Evolutionary conservation across 2,888 invertebrate genomes (phyloP), one percentile per base, ranked within the genome.

Genomic region (Enchytraeus crypticus): DNA sequence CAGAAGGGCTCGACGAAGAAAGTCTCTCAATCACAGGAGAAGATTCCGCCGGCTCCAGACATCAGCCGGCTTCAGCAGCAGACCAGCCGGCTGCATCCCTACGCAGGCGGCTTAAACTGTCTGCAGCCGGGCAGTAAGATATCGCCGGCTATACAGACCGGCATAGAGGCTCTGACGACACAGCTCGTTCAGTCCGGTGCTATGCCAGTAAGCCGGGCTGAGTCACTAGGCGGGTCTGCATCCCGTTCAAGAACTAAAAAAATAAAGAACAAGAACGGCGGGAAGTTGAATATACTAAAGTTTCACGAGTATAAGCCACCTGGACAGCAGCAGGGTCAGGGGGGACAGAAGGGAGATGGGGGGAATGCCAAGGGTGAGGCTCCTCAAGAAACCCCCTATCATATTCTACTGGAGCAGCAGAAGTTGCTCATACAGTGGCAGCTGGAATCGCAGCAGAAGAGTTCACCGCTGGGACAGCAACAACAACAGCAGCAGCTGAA

Each of bases 401-500:
- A 62, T 29, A 57, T 65, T 8, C 38, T 68, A 59, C 83, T 96
- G 65, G 90, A 95, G 74, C 96, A 96, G 75, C 96, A 96, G 77
- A 93, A 93, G 76, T 81, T 96, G 71, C 85, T 95, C 64, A 84
- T 96, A 59, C 90, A 91, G 78, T 88, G 87, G 84, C 88, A 89
- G 77, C 81, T 90, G 64, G 89, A 91, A 76, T 83, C 85, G 79
- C 86, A 89, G 72, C 88, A 89, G 73, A 89, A 88, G 81, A 72
- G 73, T 60, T 67, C 74, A 58, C 70, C 70, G 51, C 70, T 38
- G 2, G 27, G 38, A 2, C 33, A 34, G 34, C 54, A 54, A 27
- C 32, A 26, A 8, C 51, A 30, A 29, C 38, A 30, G 4, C 8
- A 27, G 43, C 53, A 29, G 30, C 3, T 27, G 27, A 14, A 18